Conservation (phyloP, 2,797 vertebrate species). For the Pteronotus mesoamericanus region DNA sequence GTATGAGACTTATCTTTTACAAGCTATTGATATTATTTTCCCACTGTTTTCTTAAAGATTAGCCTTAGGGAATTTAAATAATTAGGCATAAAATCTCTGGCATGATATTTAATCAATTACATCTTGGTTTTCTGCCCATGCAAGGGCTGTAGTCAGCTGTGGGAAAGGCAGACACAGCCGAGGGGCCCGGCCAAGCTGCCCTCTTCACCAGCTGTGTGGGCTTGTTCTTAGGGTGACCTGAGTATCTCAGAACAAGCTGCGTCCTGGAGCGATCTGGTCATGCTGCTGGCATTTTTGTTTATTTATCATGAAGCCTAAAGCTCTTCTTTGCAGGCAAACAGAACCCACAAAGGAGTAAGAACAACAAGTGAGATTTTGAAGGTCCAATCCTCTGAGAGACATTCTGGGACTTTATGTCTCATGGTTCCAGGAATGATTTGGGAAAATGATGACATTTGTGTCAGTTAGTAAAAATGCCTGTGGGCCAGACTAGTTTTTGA, state of each 20-base stretch:
- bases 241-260: background rate
- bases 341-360: background rate
- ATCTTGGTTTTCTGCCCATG: conserved; percentile 60
- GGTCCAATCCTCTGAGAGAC: background rate
- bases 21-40: conserved; percentile 72
- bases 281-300: background rate
- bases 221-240: background rate
- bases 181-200: background rate
- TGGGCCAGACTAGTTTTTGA: background rate
- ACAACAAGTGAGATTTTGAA: background rate
- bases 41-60: conserved; percentile 64
- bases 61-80: conserved; percentile 75
- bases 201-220: background rate
- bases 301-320: background rate
- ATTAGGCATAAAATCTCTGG: conserved; percentile 76
- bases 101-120: conserved; percentile 65
- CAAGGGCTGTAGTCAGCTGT: conserved; percentile 44
- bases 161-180: conserved; percentile 15
- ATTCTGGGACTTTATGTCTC: background rate
- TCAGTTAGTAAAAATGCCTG: background rate
- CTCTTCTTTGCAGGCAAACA: background rate
- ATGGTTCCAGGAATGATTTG: background rate
- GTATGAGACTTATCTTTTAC: conserved; percentile 72
- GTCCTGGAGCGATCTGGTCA: background rate
- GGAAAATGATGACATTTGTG: conserved; percentile 3